Base-by-base conservation (phyloP, 2,888 invertebrate species). In the Chouioia cunea region DNA sequence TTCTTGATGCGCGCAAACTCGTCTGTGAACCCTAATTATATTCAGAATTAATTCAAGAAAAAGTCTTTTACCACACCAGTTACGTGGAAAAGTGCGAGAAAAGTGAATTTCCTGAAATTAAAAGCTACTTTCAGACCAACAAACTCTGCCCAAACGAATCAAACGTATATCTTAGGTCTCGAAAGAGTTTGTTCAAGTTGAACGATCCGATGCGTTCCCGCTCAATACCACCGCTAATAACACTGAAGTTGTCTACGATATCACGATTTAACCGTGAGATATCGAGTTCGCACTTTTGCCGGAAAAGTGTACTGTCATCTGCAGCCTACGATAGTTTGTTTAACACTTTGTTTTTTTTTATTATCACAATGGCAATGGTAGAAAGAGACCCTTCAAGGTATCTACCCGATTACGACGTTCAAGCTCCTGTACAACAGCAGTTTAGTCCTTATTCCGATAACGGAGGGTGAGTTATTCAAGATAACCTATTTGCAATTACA, bases 391-490 rank as follows among this genome's bases (percentile, higher is more conserved):
- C 86, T 70, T 87, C 87, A 22, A 88, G 89, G 76, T 86, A 87
- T 3, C 83, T 89, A 14, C 88, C 89, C 22, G 84, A 86, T 77
- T 85, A 86, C 64, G 79, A 79, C 43, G 77, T 78, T 18, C 77
- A 80, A 53, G 89, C 88, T 43, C 88, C 87, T 10, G 89, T 86
- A 76, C 87, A 88, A 80, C 86, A 84, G 47, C 86, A 86, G 54
- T 90, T 90, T 75, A 88, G 87, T 74, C 93, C 93, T 0, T 93
- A 93, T 79, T 90, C 92, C 59, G 92, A 93, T 75, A 93, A 93
- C 80, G 93, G 93, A 88, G 93, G 93, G 93, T 93, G 88, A 88
- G 84, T 73, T 50, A 27, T 58, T 59, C 46, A 12, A 65, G 66
- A 66, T 79, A 76, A 78, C 76, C 77, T 78, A 73, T 71, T 36